Evolutionary conservation across 2,888 invertebrate species (phyloP).

Genomic region (Drosophila nr. perissopoda): DNA sequence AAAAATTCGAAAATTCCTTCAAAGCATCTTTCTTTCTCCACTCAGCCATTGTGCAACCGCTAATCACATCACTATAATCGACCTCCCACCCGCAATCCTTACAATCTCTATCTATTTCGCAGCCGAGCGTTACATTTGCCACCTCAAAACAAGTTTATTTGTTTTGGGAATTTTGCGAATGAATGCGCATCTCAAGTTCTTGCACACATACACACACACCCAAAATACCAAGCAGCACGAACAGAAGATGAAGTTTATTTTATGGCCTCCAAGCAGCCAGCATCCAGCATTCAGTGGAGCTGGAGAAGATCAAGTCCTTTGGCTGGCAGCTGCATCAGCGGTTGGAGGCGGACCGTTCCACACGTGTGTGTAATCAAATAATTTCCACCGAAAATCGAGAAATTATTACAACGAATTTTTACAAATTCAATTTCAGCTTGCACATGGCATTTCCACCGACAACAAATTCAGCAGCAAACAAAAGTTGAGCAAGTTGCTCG

Average conservation of each 20-base stretch:
- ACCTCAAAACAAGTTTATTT: slow-evolving; percentile 69
- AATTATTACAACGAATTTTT: slow-evolving; percentile 81
- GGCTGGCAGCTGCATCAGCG: slow-evolving; percentile 47
- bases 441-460: slow-evolving; percentile 25
- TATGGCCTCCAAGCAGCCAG: slow-evolving; percentile 58
- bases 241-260: slow-evolving; percentile 80
- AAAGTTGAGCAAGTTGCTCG: slow-evolving; percentile 52
- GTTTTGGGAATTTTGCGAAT: slow-evolving; percentile 76
- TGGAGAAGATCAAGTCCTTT: slow-evolving; percentile 41
- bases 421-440: slow-evolving; percentile 73
- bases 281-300: not conserved
- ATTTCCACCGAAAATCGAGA: slow-evolving; percentile 83
- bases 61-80: slow-evolving; percentile 38
- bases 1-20: not conserved
- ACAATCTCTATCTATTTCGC: not conserved
- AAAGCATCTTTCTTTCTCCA: not conserved
- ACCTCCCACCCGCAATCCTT: not conserved
- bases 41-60: slow-evolving; percentile 20
- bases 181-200: slow-evolving; percentile 56
- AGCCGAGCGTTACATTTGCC: slow-evolving; percentile 18
- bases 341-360: slow-evolving; percentile 47
- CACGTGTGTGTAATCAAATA: slow-evolving; percentile 83
- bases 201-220: slow-evolving; percentile 2
- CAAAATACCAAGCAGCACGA: slow-evolving; percentile 35
- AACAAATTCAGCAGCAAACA: slow-evolving; percentile 15